Conservation (phyloP, 2,888 invertebrate species). For the Andrena haemorrhoa region DNA sequence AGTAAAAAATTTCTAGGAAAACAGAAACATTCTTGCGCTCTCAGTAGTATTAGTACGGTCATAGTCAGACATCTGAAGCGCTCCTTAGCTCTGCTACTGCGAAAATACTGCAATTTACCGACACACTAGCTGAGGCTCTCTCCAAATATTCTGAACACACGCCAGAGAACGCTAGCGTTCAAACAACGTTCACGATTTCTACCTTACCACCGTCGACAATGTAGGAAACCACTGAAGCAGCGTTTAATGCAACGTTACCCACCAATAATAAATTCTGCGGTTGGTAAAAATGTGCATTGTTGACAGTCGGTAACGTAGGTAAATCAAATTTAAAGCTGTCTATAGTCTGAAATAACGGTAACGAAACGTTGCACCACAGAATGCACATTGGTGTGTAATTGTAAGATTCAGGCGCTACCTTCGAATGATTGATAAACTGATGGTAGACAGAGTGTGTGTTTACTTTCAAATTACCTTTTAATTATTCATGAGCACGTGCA, state of each 20-base stretch:
- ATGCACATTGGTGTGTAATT: background rate
- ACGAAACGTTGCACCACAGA: background rate
- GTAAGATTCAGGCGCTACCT: background rate
- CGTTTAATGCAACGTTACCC: background rate
- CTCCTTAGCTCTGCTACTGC: too few species aligned
- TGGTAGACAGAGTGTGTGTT: background rate
- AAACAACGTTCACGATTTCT: background rate
- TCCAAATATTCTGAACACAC: background rate
- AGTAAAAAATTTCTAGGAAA: background rate
- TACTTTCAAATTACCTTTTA: slow-evolving; percentile 34
- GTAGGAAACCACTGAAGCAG: too few species aligned
- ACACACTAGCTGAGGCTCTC: background rate
- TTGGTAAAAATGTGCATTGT: background rate
- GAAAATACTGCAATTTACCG: too few species aligned
- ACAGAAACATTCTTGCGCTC: background rate
- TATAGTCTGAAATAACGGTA: background rate
- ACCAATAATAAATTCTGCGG: background rate
- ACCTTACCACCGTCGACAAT: background rate
- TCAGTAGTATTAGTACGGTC: slow-evolving; percentile 4
- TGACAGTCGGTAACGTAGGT: slow-evolving; percentile 2
- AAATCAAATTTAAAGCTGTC: too few species aligned
- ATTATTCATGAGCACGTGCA: slow-evolving; percentile 45
- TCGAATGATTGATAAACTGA: slow-evolving; percentile 13
- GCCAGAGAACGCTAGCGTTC: too few species aligned
- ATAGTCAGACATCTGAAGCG: slow-evolving; percentile 28